Base-by-base conservation (phyloP, 2,888 invertebrate genomes). In the Metalampra italica region DNA sequence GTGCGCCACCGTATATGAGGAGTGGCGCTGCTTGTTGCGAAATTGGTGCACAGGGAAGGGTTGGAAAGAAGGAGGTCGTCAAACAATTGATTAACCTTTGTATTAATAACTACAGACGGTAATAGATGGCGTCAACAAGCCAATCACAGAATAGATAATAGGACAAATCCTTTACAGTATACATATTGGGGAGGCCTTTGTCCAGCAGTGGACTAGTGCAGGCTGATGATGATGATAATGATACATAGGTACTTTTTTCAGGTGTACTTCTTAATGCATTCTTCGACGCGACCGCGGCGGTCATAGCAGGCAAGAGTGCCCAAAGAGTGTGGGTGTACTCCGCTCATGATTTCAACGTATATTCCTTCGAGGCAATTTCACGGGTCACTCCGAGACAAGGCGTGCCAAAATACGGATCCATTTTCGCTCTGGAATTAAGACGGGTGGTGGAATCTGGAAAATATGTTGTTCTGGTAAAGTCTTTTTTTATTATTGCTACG, bases 391-490 rank as follows among this genome's bases (percentile, higher is more conserved):
- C 54, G 0, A 57, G 54, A 9, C 62, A 61, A 46, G 66, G 71
- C 1, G 59, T 66, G 0, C 68, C 71, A 0, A 55, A 61, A 12
- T 71, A 65, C 36, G 59, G 45, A 0, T 53, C 70, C 0, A 15
- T 13, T 7, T 65, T 57, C 52, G 47, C 68, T 4, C 47, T 77
- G 12, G 77, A 77, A 41, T 50, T 77, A 37, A 64, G 75, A 14
- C 59, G 47, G 37, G 53, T 62, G 0, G 36, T 40, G 0, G 46
- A 40, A 0, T 64, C 67, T 14, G 70, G 64, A 4, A 38, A 68
- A 46, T 69, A 66, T 50, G 59, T 73, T 40, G 70, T 77, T 0
- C 43, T 70, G 66, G 77, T 77, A 47, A 67, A 71, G 57, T 13
- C 32, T 12, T n/a, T 29, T 7, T 12, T 12, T 30, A 34, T 7